These are phyloP conservation scores for Calypte anna DNA, from an alignment of 2,113 vertebrate species.

Conservation along the genomic window DNA sequence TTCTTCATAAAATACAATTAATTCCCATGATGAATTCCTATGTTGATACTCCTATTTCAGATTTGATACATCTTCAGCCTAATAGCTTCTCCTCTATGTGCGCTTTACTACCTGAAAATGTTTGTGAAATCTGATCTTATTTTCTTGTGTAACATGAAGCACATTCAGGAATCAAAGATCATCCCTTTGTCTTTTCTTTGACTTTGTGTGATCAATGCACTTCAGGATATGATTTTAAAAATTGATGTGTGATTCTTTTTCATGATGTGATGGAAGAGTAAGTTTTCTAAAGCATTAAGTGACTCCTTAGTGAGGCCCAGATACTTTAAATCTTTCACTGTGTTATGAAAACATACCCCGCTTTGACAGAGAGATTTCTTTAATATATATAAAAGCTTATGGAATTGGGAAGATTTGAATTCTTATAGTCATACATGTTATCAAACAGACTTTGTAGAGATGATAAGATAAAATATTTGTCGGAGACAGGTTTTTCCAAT, in stretches of 20 bases:
- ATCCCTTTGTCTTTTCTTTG: neutral
- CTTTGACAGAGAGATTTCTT: constrained; percentile 15
- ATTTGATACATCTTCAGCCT: neutral
- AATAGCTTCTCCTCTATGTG: neutral
- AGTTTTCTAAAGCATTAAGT: neutral
- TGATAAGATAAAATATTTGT: neutral
- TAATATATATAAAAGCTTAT: constrained; percentile 18
- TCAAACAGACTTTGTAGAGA: neutral
- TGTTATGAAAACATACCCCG: neutral
- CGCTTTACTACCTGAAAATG: neutral
- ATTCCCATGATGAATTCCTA: constrained; percentile 25
- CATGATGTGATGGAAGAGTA: neutral
- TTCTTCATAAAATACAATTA: constrained; percentile 27
- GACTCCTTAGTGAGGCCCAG: neutral
- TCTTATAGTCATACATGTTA: neutral
- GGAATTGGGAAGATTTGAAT: constrained; percentile 12
- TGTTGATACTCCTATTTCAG: neutral
- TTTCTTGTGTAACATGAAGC: neutral
- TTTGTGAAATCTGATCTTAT: neutral
- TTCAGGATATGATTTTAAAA: constrained; percentile 17
- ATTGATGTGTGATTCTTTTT: constrained; percentile 1
- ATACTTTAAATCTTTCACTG: neutral
- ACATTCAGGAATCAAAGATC: neutral
- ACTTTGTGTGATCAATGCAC: neutral
- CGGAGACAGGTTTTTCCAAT: neutral